Base-by-base conservation (phyloP, 2,797 vertebrate species). In the Craterocephalus amniculus region DNA sequence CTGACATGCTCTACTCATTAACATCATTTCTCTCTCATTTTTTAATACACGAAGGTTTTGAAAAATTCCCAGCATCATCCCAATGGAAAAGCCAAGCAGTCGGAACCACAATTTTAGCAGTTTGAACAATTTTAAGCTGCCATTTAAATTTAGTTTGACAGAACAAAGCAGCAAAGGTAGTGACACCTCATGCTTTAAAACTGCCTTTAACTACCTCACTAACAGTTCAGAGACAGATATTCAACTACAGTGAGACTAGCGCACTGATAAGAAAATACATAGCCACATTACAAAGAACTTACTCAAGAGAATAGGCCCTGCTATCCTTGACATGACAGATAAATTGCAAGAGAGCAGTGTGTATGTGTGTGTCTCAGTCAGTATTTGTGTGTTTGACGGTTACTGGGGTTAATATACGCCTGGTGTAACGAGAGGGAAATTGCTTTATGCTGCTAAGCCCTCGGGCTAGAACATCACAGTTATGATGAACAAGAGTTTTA, bases 401-500 rank as follows among this genome's bases (percentile, higher is more conserved):
- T 87, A 86, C 74, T 83, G 83, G 88, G 86, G 88, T 89, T 90
- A 89, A 91, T 87, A 89, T 84, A 90, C 71, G 79, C 79, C 80
- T 77, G 54, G 78, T 87, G 84, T 90, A 90, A 92, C 81, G 73
- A 92, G 82, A 86, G 74, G 80, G 80, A 91, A 91, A 91, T 91
- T 90, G 84, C 89, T 92, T 90, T 84, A 86, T 84, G 85, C 77
- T 13, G 63, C 83, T 82, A 80, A 86, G 87, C 87, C 90, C 88
- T 84, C 68, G 2, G 86, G 90, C 88, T 73, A 84, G 62, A 88
- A 84, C 88, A 88, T 89, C 89, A 86, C 84, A 80, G 89, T 87
- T 91, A 89, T 90, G 85, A 90, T 85, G 86, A 91, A 89, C 87
- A 89, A 85, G 83, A 87, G 72, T 87, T 89, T 84, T 86, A 90